phyloP scores from a whole-genome alignment of 1,140 invertebrate genomes.

The Goniozus legneri region DNA sequence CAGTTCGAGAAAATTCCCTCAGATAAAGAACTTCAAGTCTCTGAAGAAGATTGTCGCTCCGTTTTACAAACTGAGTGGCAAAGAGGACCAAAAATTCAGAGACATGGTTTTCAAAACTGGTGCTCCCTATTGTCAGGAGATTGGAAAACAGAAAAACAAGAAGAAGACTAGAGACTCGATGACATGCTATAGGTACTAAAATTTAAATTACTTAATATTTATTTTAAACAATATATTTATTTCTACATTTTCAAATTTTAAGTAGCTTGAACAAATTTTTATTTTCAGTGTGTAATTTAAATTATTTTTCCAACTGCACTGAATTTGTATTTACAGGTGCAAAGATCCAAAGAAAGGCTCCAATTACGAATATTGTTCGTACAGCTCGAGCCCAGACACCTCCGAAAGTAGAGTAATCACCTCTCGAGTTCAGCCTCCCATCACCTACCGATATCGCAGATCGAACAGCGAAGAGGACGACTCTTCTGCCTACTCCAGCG shows the following conservation, averaged over 20 bases:
- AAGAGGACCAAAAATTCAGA: conserved; percentile 32
- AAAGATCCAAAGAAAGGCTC: conserved; percentile 50
- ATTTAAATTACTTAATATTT: not conserved
- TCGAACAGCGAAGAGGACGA: not conserved
- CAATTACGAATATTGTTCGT: conserved; percentile 54
- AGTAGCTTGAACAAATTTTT: no score
- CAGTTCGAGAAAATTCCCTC: not conserved
- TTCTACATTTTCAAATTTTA: no score
- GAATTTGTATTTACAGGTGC: conserved; percentile 32
- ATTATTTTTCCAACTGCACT: no score
- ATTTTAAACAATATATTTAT: no score
- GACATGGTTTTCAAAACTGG: conserved; percentile 25
- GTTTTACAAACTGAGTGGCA: not conserved
- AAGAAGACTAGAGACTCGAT: conserved; percentile 37
- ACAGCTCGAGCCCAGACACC: conserved; percentile 40
- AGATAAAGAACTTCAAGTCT: not conserved
- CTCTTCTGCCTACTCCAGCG: not conserved
- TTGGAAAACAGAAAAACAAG: not conserved
- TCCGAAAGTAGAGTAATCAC: no score
- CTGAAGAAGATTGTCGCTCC: not conserved
- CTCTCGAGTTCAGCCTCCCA: no score
- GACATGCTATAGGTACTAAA: conserved; percentile 44
- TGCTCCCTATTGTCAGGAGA: conserved; percentile 29
- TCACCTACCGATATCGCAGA: no score
- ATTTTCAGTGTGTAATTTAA: no score